phyloP scores from a whole-genome alignment of 2,888 invertebrate genomes.

The Papilio gigon region DNA sequence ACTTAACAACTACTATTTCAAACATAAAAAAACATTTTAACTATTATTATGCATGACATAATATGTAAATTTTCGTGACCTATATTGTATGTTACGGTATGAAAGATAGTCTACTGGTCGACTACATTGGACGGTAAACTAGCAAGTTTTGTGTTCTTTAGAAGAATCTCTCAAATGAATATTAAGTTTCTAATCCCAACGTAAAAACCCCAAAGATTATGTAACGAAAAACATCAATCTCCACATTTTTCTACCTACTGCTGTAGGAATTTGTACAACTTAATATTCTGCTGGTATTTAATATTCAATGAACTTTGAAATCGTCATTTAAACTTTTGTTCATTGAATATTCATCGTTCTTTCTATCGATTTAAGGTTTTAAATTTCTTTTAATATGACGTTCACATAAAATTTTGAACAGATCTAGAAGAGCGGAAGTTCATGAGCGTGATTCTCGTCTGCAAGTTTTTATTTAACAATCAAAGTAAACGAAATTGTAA shows the following conservation, averaged over 20 bases:
- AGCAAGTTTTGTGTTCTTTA: too few species aligned
- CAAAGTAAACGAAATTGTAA: too few species aligned
- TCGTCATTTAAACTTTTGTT: conserved; percentile 14
- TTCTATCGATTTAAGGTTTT: conserved; percentile 6
- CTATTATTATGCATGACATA: neutral
- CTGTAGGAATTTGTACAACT: conserved; percentile 21
- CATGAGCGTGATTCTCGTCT: too few species aligned
- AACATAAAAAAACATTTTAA: neutral
- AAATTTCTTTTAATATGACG: conserved; percentile 3
- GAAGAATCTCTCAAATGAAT: neutral
- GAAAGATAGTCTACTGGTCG: neutral
- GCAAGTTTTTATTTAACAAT: too few species aligned
- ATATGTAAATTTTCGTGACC: conserved; percentile 7
- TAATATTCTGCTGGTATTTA: conserved; percentile 34
- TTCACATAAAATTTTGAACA: too few species aligned
- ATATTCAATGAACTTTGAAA: conserved; percentile 32
- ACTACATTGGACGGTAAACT: too few species aligned
- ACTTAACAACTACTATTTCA: conserved; percentile 3
- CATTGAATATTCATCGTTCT: conserved; percentile 18
- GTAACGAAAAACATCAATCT: conserved; percentile 9
- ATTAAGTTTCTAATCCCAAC: neutral
- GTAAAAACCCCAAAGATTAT: neutral
- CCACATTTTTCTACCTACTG: neutral
- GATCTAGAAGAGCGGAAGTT: too few species aligned
- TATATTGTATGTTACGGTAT: neutral